phyloP scores from a whole-genome alignment of 2,888 invertebrate genomes.

The Ommatoiulus sabulosus region DNA sequence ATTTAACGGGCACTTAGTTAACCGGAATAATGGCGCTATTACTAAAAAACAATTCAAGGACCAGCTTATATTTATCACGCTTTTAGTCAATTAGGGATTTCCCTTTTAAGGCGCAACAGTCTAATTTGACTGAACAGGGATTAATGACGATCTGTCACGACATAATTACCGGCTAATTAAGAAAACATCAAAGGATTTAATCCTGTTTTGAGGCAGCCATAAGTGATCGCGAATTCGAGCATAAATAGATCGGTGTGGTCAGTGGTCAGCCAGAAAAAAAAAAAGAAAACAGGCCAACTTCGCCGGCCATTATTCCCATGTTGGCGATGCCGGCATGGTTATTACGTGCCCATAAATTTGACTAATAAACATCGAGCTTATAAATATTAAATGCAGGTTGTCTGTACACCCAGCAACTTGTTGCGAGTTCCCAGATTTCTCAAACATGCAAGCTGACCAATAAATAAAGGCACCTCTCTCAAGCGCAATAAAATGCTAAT shows the following conservation, averaged over 20 bases:
- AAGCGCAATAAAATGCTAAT: neutral
- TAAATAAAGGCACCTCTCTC: neutral
- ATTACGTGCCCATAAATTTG: neutral
- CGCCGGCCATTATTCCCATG: neutral
- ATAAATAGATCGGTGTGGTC: neutral
- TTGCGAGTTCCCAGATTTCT: neutral
- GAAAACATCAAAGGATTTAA: no score
- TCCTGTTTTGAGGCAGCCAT: no score
- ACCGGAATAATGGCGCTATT: no score
- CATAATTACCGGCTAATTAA: no score
- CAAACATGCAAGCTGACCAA: neutral
- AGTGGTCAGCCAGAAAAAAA: neutral
- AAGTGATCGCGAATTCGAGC: no score
- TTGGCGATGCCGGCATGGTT: neutral
- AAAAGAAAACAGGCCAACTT: neutral
- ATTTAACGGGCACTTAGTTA: no score
- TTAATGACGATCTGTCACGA: no score
- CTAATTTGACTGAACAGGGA: no score
- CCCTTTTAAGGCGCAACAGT: no score
- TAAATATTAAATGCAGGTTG: slow-evolving; percentile 1
- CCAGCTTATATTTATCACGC: no score
- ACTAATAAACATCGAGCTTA: neutral
- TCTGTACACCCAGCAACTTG: neutral
- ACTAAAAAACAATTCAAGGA: no score
- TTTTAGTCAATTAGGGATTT: no score